Base-by-base conservation (phyloP, 2,113 vertebrate species). In the Oxyruncus cristatus region DNA sequence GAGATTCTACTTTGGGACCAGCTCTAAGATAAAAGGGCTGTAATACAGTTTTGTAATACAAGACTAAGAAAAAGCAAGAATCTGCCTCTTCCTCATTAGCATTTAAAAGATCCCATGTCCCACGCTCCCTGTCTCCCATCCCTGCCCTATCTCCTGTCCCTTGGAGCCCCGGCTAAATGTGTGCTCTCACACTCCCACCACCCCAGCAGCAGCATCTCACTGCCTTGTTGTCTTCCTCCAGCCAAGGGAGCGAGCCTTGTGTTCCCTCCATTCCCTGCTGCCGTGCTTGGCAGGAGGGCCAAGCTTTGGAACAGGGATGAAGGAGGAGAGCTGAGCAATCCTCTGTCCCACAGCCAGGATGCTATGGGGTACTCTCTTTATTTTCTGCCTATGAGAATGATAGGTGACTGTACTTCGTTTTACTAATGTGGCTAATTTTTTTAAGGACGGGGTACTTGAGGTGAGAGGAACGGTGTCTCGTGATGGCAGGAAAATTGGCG, bases 401-500 rank as follows among this genome's bases (percentile, higher is more conserved):
- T 52, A 92, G 70, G 35, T 32, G 91, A 59, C 47, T 70, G 14
- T 71, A 35, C 33, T 68, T 88, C 52, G 52, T 83, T 93, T 83
- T 90, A 63, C 42, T 80, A 87, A 81, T 71, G 77, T 61, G 79
- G 67, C 76, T 95, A 55, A 92, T 91, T 88, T 88, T 96, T 83
- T 72, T 9, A 92, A 81, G 80, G 59, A 49, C 35, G 23, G 58
- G 4, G 9, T 58, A 33, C 39, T 42, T 76, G 59, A 79, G 65
- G 74, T 55, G 53, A 68, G 65, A 58, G 71, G 42, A 82, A 44
- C 42, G 9, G 32, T 33, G 20, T 73, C 72, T 93, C 52, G 22
- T 55, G n/a, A 80, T 44, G 84, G 42, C 68, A 42, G 39, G 66
- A 70, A 79, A 95, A 92, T 27, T 90, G 85, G 78, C 82, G 92